phyloP scores from a whole-genome alignment of 2,797 vertebrate genomes.

The Megaceryle alcyon region DNA sequence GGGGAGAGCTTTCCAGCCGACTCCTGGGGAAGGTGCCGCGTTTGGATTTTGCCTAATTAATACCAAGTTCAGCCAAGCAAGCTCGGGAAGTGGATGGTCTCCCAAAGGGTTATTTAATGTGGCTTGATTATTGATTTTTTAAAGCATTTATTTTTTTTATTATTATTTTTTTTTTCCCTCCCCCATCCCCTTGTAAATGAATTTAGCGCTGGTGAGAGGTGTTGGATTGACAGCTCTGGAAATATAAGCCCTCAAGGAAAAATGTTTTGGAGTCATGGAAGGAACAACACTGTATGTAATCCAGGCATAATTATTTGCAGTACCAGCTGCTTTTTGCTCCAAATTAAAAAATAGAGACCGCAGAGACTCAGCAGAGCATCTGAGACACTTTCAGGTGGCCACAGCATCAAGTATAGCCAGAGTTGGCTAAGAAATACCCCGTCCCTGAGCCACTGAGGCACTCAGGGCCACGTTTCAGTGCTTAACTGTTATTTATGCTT shows the following conservation, averaged over 20 bases:
- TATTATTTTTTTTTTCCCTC: not conserved
- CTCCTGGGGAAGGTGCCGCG: constrained; percentile 13
- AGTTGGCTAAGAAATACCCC: not conserved
- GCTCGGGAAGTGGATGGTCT: not conserved
- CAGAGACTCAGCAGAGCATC: not conserved
- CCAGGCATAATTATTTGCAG: not conserved
- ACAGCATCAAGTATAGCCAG: fast-evolving
- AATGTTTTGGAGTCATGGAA: not conserved
- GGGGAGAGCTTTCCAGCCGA: not conserved
- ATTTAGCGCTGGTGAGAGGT: not conserved
- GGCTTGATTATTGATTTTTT: constrained; percentile 5
- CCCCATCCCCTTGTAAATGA: not conserved
- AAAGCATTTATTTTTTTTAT: not conserved
- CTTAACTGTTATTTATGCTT: not conserved
- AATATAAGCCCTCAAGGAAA: not conserved
- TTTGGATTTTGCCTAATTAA: constrained; percentile 51
- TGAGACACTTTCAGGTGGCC: not conserved
- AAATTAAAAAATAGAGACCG: not conserved
- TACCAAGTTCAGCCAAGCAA: constrained; percentile 42
- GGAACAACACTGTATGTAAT: not conserved
- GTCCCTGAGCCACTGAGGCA: not conserved
- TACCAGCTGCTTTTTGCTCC: not conserved
- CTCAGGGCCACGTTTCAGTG: not conserved
- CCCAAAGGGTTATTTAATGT: constrained; percentile 38
- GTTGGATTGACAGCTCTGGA: constrained; percentile 34